Conservation (phyloP, 2,888 invertebrate species). For the Ischnura elegans region DNA sequence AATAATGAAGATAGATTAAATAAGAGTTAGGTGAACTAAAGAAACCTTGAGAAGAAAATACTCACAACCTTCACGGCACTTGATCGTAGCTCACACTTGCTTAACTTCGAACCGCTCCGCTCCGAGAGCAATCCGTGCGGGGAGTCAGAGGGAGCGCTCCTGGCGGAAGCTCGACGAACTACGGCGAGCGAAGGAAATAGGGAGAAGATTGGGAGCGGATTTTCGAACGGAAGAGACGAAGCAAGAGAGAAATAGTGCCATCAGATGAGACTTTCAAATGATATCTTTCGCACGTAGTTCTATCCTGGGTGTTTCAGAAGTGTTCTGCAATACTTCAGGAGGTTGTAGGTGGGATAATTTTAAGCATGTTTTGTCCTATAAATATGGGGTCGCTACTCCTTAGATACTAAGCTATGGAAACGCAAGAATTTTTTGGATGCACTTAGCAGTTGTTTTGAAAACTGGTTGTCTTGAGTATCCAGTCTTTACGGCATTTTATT, state of each 20-base stretch:
- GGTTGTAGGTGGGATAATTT: no score
- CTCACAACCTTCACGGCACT: conserved; percentile 11
- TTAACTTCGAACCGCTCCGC: background rate
- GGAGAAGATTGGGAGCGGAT: background rate
- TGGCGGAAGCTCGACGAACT: conserved; percentile 23
- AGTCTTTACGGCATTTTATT: no score
- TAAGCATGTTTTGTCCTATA: no score
- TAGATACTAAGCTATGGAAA: no score
- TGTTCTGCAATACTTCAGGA: no score
- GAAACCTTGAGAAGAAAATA: background rate
- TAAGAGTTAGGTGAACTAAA: background rate
- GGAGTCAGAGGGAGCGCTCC: conserved; percentile 9
- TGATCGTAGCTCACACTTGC: background rate
- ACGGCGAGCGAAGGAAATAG: background rate
- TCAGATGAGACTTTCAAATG: no score
- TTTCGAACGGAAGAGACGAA: background rate
- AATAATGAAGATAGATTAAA: background rate
- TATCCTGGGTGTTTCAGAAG: no score
- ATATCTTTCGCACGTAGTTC: no score
- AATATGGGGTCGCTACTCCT: no score
- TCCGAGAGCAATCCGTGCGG: background rate
- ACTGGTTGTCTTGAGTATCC: no score
- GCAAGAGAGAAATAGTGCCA: background rate
- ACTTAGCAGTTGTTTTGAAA: no score
- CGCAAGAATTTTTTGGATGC: no score